phyloP scores from a whole-genome alignment of 1,140 invertebrate species.

The Bemisia tabaci region DNA sequence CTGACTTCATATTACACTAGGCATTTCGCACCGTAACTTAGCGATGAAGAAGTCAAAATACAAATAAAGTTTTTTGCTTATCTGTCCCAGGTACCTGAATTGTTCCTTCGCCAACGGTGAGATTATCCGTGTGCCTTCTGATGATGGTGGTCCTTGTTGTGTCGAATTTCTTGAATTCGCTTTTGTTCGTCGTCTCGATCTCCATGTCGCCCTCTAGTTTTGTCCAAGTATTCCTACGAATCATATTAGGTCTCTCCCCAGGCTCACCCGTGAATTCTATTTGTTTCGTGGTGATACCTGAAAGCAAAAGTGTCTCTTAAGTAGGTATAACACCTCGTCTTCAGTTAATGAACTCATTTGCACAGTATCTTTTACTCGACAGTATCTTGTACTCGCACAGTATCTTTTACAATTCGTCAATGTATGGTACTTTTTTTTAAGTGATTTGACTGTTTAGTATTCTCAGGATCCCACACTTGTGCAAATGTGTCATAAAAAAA shows the following conservation, averaged over 20 bases:
- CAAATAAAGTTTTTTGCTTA: background rate
- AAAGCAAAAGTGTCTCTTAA: too few relatives aligned
- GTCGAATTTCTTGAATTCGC: slow-evolving; percentile 43
- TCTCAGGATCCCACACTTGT: too few relatives aligned
- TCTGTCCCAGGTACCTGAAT: slow-evolving; percentile 33
- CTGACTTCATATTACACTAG: too few relatives aligned
- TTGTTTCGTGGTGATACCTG: slow-evolving; percentile 47
- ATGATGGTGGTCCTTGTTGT: slow-evolving; percentile 40
- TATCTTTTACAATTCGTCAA: too few relatives aligned
- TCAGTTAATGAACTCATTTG: too few relatives aligned
- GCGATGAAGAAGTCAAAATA: background rate
- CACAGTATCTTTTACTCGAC: too few relatives aligned
- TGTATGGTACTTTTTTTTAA: too few relatives aligned
- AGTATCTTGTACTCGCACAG: too few relatives aligned
- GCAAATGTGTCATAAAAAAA: too few relatives aligned
- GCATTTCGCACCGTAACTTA: too few relatives aligned
- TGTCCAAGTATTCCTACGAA: slow-evolving; percentile 66
- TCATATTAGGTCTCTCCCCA: slow-evolving; percentile 46
- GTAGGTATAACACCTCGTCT: too few relatives aligned
- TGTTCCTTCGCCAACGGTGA: slow-evolving; percentile 44
- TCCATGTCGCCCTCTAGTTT: slow-evolving; percentile 58
- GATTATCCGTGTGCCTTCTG: slow-evolving; percentile 44
- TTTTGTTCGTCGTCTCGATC: slow-evolving; percentile 46
- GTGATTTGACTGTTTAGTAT: too few relatives aligned
- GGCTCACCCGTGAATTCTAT: slow-evolving; percentile 48